Base-by-base conservation (phyloP, 2,113 vertebrate genomes). In the Xiphophorus maculatus region DNA sequence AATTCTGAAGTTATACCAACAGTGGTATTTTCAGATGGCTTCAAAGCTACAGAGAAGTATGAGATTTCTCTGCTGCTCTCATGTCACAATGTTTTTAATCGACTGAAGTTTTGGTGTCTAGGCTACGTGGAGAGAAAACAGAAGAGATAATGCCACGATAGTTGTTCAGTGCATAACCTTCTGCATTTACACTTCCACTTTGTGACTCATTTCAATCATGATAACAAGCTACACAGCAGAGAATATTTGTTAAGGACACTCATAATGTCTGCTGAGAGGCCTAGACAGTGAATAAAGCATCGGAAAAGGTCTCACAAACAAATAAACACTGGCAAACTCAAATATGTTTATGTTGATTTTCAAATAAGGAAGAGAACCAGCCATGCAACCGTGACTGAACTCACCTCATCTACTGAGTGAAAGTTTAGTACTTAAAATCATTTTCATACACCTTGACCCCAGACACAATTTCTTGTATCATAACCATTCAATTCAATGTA, bases 21-120 rank as follows among this genome's bases (percentile, higher is more conserved):
- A 54, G 81, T 30, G 63, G 64, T 83, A 22, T 67, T 66, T 68
- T 37, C 19, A 64, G 33, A 37, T 71, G 62, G 30, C 54, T 67
- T 63, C 10, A 63, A 27, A 81, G 27, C 71, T 28, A 44, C 19
- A 30, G 15, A 44, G 25, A 22, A 61, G 29, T 22, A 2, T 30
- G 25, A 22, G 42, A 17, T 13, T 30, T 32, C 44, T 61, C 25
- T 32, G n/a, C 61, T 33, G 22, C 19, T 71, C 14, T 71, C 58
- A 63, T 28, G 15, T 42, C 70, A 42, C 27, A 14, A 4, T 37
- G 25, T 58, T 40, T 63, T 27, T n/a, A 44, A 35, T 48, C 17
- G 7, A 48, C 35, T 73, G 10, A 32, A 32, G 7, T 27, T 63
- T 64, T 42, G 13, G 29, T 29, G 28, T 80, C n/a, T n/a, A 30